Conservation (phyloP, 2,888 invertebrate genomes). For the Anarsia innoxiella region DNA sequence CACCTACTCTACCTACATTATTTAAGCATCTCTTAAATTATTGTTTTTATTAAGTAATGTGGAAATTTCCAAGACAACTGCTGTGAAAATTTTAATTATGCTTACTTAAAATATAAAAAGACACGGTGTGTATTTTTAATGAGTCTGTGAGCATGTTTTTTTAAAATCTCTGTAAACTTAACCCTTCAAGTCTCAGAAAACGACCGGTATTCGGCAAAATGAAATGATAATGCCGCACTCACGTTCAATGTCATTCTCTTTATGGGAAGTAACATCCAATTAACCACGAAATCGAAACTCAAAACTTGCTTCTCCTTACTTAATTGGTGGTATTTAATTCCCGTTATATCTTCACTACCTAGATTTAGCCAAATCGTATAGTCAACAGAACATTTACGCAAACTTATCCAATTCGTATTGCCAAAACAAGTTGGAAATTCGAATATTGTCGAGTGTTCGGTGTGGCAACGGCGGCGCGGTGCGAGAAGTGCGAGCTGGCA, state of each 20-base stretch:
- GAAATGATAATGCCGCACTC: conserved; percentile 29
- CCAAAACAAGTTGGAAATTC: conserved; percentile 49
- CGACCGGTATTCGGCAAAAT: too few relatives aligned
- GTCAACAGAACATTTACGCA: conserved; percentile 27
- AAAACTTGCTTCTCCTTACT: conserved; percentile 30
- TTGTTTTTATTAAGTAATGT: too few relatives aligned
- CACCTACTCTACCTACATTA: too few relatives aligned
- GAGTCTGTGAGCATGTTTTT: too few relatives aligned
- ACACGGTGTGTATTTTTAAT: too few relatives aligned
- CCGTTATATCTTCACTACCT: conserved; percentile 34
- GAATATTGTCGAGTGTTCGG: conserved; percentile 33
- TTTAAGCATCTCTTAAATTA: too few relatives aligned
- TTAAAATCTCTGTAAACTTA: too few relatives aligned
- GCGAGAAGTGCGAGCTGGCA: conserved; percentile 18
- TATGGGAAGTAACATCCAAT: conserved; percentile 29
- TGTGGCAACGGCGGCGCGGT: conserved; percentile 9
- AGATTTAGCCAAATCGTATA: too few relatives aligned
- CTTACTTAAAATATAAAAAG: too few relatives aligned
- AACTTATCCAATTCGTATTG: conserved; percentile 43
- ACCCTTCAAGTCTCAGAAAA: too few relatives aligned
- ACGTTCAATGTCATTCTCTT: conserved; percentile 26
- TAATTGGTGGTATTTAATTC: conserved; percentile 26
- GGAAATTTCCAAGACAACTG: too few relatives aligned
- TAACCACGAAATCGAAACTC: conserved; percentile 37
- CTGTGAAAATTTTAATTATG: too few relatives aligned